Base-by-base conservation (phyloP, 2,113 vertebrate genomes). In the Perca fluviatilis region DNA sequence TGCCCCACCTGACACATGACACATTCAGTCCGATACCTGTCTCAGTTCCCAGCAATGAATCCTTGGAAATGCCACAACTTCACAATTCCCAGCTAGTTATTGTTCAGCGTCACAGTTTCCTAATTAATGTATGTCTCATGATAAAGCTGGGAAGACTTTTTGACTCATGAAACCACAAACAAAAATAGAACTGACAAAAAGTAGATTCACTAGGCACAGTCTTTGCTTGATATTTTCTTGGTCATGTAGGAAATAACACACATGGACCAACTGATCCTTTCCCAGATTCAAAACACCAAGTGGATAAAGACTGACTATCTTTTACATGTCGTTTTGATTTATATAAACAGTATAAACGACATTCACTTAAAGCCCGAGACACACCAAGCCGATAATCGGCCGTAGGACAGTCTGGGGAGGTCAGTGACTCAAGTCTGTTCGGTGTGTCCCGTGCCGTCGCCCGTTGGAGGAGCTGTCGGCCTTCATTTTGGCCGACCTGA, bases 1-100 rank as follows among this genome's bases (percentile, higher is more conserved):
- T 21, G 0, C 67, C 4, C 56, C 40, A 83, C 61, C 73, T 87
- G 54, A 47, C n/a, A 40, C 25, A 36, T 86, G 81, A 84, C 70
- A 79, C 62, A 72, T 11, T 61, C 3, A 21, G 5, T 69, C 50
- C 74, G 21, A 67, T 49, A 66, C 47, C 56, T 19, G 65, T 74
- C 46, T 64, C 36, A 23, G 15, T 73, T 85, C n/a, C 62, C 1
- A n/a, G 43, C 3, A 49, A 0, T 27, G 10, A 40, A 36, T 21
- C 11, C 46, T 19, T 0, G 0, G 12, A 33, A 9, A n/a, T 43
- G 2, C 60, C 54, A n/a, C 19, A 5, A 33, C 86, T 84, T 74
- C 63, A 51, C 68, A 53, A 86, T 53, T 25, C 18, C 1, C 7
- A 2, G 9, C 3, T 43, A 50, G 10, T 73, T 73, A 43, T 51